Evolutionary conservation across 1,140 invertebrate genomes (phyloP).

Genomic region (Myzus persicae): DNA sequence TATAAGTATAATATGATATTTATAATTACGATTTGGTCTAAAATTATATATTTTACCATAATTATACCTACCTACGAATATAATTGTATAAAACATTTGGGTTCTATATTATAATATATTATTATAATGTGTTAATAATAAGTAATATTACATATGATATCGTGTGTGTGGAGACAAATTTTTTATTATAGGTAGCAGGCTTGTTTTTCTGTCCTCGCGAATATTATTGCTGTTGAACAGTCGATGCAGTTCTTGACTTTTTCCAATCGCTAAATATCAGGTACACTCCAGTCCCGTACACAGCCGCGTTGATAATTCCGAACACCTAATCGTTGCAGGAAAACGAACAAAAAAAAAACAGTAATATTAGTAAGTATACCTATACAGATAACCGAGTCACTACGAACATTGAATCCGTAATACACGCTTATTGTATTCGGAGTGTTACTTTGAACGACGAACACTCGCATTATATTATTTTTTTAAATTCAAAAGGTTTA

Average conservation of each 20-base stretch:
- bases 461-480: not conserved
- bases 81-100: not conserved
- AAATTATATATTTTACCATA: not conserved
- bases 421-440: too few species aligned
- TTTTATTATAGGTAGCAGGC: not conserved
- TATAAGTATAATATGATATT: not conserved
- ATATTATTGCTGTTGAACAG: slow-evolving; percentile 15
- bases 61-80: not conserved
- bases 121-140: not conserved
- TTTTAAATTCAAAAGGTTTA: not conserved
- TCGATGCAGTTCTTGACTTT: slow-evolving; percentile 60
- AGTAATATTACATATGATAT: not conserved
- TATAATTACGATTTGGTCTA: not conserved
- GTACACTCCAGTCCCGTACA: slow-evolving; percentile 78
- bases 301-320: slow-evolving; percentile 81
- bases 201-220: not conserved
- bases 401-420: not conserved
- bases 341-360: not conserved
- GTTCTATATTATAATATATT: not conserved
- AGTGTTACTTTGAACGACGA: too few species aligned
- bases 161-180: not conserved
- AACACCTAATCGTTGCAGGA: slow-evolving; percentile 70
- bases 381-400: not conserved
- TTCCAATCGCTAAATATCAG: slow-evolving; percentile 80
- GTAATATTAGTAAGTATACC: not conserved